phyloP scores from a whole-genome alignment of 2,113 vertebrate species.

The Zosterops lateralis region DNA sequence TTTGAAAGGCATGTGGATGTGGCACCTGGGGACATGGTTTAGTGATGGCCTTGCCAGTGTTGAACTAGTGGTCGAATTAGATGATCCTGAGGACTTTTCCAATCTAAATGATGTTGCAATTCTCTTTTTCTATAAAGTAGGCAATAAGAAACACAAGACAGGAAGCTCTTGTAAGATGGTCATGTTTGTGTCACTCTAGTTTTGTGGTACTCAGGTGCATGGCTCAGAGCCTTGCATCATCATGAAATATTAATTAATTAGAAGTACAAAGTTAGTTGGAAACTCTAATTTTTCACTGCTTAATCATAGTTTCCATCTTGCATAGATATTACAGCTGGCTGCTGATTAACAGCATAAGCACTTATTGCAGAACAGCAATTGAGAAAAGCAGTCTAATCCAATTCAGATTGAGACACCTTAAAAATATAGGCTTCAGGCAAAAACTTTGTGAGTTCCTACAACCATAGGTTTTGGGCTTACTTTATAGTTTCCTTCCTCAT shows the following conservation, averaged over 20 bases:
- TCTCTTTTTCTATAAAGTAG: not conserved
- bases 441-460: not conserved
- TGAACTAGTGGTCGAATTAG: not conserved
- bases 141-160: not conserved
- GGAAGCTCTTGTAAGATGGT: not conserved
- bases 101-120: not conserved
- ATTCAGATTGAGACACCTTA: not conserved
- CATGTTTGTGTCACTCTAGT: not conserved
- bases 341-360: not conserved
- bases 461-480: rapidly evolving
- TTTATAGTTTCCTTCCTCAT: not conserved
- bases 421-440: not conserved
- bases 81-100: not conserved
- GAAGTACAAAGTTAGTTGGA: not conserved
- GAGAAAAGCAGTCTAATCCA: not conserved
- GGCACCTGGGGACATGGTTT: not conserved
- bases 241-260: not conserved
- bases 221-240: not conserved
- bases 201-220: not conserved
- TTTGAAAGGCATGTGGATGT: not conserved
- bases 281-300: not conserved
- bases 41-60: not conserved
- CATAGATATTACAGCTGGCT: not conserved
- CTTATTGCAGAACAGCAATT: not conserved
- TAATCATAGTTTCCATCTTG: not conserved